Evolutionary conservation across 2,113 vertebrate genomes (phyloP), one percentile per base, ranked within the genome.

Genomic region (Gorsachius goisagi): DNA sequence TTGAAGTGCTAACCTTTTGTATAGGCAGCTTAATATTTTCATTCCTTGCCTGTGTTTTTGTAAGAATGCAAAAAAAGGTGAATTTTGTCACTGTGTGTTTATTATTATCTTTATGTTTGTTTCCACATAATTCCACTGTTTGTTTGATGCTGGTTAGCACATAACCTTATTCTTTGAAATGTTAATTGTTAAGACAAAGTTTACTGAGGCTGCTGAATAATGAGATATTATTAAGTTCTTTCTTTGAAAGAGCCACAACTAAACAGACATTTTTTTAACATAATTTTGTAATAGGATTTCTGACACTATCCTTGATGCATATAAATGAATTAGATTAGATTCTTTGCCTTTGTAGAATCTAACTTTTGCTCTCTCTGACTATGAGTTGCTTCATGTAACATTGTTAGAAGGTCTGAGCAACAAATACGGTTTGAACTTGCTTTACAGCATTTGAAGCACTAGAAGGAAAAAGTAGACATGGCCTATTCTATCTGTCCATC

Each of bases 81-180:
- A 79, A 69, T 95, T 89, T 79, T 76, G 8, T 66, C 73, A 60
- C 13, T 53, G 15, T 37, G 10, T 44, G 16, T 74, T 91, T 93
- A 50, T 71, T 33, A 39, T 59, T 52, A 41, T 12, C 12, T 84
- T 84, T 50, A 59, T 55, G 19, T 73, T 78, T 94, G 17, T 81
- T 87, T 93, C 73, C 88, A 35, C 15, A 32, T 27, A 85, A 88
- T 73, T n/a, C 16, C 49, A 53, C n/a, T 85, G 49, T 92, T 96
- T 95, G 35, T 78, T 89, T 90, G 32, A 75, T 76, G 44, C 17
- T 82, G 53, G 7, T 47, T 92, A 86, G 32, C 47, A 55, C n/a
- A 75, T 62, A 76, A 89, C 52, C 28, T 81, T 71, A 64, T 26
- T 64, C 44, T 95, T 92, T 94, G 35, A 95, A 90, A 95, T 81